phyloP scores from a whole-genome alignment of 2,797 vertebrate species.

The Spinibarbus caldwelli region DNA sequence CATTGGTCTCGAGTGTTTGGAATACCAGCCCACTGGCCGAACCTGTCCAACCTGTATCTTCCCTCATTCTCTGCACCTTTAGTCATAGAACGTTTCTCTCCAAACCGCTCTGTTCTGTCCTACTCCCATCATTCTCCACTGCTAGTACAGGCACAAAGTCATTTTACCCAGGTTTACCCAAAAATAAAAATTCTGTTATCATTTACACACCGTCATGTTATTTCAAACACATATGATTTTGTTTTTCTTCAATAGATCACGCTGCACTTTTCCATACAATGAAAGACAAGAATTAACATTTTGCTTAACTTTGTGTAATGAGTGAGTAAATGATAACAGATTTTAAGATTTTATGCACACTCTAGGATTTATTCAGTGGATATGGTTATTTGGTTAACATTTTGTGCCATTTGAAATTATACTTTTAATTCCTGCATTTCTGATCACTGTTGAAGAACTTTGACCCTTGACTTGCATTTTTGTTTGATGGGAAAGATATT shows the following conservation, averaged over 20 bases:
- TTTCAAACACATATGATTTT: background rate
- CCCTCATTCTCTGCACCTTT: constrained; percentile 61
- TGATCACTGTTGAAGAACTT: background rate
- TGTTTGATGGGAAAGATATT: constrained; percentile 7
- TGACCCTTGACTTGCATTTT: background rate
- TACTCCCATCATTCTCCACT: constrained; percentile 9
- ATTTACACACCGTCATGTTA: background rate
- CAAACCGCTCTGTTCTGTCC: constrained; percentile 31
- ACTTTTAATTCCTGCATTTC: background rate
- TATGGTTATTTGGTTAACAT: background rate
- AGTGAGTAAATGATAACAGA: background rate
- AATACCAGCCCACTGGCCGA: constrained; percentile 65
- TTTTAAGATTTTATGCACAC: background rate
- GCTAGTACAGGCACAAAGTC: background rate
- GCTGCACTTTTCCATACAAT: background rate
- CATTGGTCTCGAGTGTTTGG: constrained; percentile 54
- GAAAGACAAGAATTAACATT: background rate
- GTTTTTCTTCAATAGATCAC: background rate
- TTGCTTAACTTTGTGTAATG: background rate
- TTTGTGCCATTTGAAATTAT: background rate
- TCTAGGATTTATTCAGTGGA: background rate
- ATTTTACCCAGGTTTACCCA: background rate
- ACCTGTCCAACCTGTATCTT: constrained; percentile 77
- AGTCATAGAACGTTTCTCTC: constrained; percentile 44
- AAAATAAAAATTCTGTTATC: background rate